These are phyloP conservation scores for Rhopilema esculentum DNA, from an alignment of 30 jellyfish, hydroid and myxozoan species.

Conservation along the genomic window DNA sequence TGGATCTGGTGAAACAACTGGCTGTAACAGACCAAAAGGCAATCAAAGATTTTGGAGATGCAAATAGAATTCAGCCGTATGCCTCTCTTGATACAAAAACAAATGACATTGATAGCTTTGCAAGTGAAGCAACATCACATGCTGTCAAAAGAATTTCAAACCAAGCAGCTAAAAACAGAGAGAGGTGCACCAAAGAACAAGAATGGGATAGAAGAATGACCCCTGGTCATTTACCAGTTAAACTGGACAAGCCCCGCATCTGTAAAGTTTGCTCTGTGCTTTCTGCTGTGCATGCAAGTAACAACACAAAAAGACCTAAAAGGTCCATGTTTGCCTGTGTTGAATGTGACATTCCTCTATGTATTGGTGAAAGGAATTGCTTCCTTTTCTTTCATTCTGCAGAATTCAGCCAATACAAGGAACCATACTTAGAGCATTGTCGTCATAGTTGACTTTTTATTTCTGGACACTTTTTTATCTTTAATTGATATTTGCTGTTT, in stretches of 20 bases:
- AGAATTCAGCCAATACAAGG: conserved; percentile 7
- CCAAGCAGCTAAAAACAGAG: not conserved
- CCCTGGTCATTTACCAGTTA: conserved; percentile 10
- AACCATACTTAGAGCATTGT: not conserved
- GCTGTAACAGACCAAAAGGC: not conserved
- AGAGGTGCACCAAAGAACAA: not conserved
- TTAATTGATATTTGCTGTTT: not conserved
- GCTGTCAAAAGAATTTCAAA: not conserved
- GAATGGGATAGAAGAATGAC: not conserved
- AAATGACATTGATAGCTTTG: not conserved
- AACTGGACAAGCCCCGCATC: not conserved
- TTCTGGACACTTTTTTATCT: not conserved
- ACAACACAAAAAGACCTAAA: conserved; percentile 1
- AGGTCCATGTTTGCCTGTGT: conserved; percentile 4
- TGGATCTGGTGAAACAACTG: conserved; percentile 32
- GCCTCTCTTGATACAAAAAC: not conserved
- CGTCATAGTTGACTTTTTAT: not conserved
- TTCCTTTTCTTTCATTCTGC: no score
- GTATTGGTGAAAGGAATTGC: conserved; percentile 26
- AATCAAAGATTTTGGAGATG: not conserved
- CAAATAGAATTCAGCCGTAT: not conserved
- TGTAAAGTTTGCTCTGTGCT: conserved; percentile 20
- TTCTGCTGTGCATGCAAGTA: not conserved
- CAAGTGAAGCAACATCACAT: not conserved
- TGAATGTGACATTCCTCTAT: conserved; percentile 14